A percentile compares a stretch with the other conserved stretches of the same genome.
These are phyloP conservation scores for Diphyllodes magnificus DNA, from an alignment of 2,113 vertebrate genomes.

Conservation along the genomic window DNA sequence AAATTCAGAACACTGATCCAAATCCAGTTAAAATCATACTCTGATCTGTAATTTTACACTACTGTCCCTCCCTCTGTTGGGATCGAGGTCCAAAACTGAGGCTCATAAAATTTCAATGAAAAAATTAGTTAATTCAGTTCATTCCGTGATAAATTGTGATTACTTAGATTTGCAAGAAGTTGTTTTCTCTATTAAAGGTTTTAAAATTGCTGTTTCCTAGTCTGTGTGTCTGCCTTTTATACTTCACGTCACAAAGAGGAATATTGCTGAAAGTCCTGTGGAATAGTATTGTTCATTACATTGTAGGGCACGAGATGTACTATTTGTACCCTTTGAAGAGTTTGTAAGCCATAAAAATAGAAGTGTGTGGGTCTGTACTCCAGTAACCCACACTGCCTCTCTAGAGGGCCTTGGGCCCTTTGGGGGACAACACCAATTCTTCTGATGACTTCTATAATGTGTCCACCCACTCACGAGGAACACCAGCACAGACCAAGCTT, in stretches of 20 bases:
- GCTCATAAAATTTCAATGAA: neutral
- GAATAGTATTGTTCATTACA: neutral
- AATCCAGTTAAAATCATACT: neutral
- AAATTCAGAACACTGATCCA: neutral
- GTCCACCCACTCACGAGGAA: fast-evolving
- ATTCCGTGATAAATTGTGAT: neutral
- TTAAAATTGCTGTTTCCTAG: neutral
- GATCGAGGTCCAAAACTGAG: neutral
- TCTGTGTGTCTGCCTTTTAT: neutral
- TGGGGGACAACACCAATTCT: neutral
- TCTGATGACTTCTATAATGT: neutral
- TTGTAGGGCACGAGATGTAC: neutral
- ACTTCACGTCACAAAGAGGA: neutral
- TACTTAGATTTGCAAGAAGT: neutral
- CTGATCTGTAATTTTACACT: neutral
- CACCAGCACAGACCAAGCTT: neutral
- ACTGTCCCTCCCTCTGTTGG: neutral
- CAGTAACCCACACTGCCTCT: neutral
- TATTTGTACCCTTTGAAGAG: neutral
- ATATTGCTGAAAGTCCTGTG: neutral
- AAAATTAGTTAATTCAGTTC: neutral
- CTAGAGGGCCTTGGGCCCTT: neutral
- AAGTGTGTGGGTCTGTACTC: neutral
- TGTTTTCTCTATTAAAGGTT: neutral
- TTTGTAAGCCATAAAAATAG: neutral